phyloP scores from a whole-genome alignment of 2,888 invertebrate species.

The Pimpla rufipes region DNA sequence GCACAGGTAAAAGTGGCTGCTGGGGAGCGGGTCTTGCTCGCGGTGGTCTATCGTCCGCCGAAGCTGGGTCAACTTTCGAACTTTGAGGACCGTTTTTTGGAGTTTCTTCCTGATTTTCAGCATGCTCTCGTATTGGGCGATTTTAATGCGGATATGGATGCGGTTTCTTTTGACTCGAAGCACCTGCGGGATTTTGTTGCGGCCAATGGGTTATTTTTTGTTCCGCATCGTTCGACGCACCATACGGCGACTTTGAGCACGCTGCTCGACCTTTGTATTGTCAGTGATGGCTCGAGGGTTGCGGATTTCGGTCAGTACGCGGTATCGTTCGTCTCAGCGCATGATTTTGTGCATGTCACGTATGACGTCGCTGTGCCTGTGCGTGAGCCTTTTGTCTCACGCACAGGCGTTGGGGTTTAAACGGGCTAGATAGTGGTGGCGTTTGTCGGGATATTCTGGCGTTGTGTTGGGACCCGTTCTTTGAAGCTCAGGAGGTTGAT shows the following conservation, averaged over 20 bases:
- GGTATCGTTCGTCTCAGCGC: not conserved
- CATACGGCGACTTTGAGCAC: not conserved
- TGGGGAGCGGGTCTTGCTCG: not conserved
- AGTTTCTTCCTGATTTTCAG: not conserved
- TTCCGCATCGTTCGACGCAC: not conserved
- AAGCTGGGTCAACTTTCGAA: not conserved
- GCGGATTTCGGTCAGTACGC: not conserved
- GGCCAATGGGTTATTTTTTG: not conserved
- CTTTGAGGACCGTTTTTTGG: not conserved
- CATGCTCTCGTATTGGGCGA: not conserved
- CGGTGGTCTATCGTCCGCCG: slow-evolving; percentile 8
- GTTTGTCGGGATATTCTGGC: not conserved
- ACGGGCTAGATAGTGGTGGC: not conserved
- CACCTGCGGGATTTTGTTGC: not conserved
- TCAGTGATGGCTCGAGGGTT: not conserved
- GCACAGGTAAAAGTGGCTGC: not conserved
- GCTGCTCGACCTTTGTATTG: slow-evolving; percentile 1
- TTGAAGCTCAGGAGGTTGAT: too few relatives aligned
- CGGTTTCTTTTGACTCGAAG: not conserved
- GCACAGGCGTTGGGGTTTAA: not conserved
- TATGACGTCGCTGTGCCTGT: not conserved
- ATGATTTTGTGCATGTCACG: not conserved
- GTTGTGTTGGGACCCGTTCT: not conserved
- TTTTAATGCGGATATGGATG: not conserved
- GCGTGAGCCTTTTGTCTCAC: not conserved